Base-by-base conservation (phyloP, 1,140 invertebrate genomes). In the Triops longicaudatus region DNA sequence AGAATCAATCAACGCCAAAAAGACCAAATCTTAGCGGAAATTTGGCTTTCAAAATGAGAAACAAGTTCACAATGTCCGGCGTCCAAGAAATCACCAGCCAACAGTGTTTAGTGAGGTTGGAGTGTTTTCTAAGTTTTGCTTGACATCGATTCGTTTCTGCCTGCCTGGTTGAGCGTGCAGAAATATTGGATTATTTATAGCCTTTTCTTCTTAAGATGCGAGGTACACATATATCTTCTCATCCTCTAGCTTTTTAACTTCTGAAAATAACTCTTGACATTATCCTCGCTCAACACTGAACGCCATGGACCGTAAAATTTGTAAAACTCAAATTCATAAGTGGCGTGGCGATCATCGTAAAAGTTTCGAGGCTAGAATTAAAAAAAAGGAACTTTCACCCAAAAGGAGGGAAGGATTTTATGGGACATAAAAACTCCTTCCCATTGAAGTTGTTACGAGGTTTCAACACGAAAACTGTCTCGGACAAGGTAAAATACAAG, bases 181-280 rank as follows among this genome's bases (percentile, higher is more conserved):
- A 17, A 63, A 63, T 63, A 63, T 63, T 63, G 50, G 50, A 63
- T 63, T 63, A 63, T 63, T 63, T 63, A 63, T 63, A 63, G 50
- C 50, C 50, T 22, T 63, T 63, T 63, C 50, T 63, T 63, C 50
- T 22, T 63, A 22, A 17, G 50, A 63, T 63, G 50, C 31, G 50
- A 22, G 50, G 50, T 22, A 12, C 50, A 63, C 50, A 63, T 63
- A 63, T 17, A 63, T 63, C 50, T 63, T 63, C 50, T 6, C 50
- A 17, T 63, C n/a, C 50, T 63, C 10, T 63, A 22, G 50, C 17
- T 22, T 63, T 63, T 63, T 63, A 63, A 63, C 11, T 17, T 63
- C 50, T 17, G 50, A 63, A 17, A 63, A 17, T 17, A 22, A 22
- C 17, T 63, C 50, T 17, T 6, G 17, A 63, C 31, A 37, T 37